Conservation (phyloP, 2,888 invertebrate species). For the Meloe dianella region DNA sequence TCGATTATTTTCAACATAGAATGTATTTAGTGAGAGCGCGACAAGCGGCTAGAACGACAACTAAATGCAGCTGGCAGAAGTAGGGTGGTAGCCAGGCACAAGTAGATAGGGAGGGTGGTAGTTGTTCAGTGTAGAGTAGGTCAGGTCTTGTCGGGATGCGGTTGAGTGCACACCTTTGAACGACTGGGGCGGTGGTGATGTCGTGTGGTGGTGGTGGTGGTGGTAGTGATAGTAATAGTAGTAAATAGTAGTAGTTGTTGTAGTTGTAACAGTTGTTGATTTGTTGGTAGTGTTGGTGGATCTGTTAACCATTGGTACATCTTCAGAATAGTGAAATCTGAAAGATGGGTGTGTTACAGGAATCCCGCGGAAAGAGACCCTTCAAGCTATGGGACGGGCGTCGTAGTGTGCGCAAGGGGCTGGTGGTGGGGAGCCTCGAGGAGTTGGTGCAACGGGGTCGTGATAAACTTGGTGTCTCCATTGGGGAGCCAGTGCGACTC, state of each 20-base stretch:
- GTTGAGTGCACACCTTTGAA: slow-evolving; percentile 40
- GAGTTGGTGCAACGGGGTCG: slow-evolving; percentile 75
- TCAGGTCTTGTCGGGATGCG: slow-evolving; percentile 52
- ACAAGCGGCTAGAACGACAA: slow-evolving; percentile 40
- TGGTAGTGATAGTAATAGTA: not conserved
- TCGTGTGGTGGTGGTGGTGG: slow-evolving; percentile 2
- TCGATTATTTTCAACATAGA: slow-evolving; percentile 19
- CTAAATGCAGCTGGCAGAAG: slow-evolving; percentile 35
- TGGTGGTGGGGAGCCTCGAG: slow-evolving; percentile 90
- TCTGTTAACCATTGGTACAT: not conserved
- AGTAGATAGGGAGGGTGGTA: slow-evolving; percentile 39
- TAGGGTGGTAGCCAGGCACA: slow-evolving; percentile 37
- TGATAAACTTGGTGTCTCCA: slow-evolving; percentile 87
- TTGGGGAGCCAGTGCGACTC: slow-evolving; percentile 85
- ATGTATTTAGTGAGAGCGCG: slow-evolving; percentile 39
- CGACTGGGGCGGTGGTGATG: slow-evolving; percentile 22
- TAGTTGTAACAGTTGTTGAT: not conserved
- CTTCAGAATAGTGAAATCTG: slow-evolving; percentile 10
- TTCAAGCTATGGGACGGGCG: slow-evolving; percentile 97
- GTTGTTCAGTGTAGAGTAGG: slow-evolving; percentile 50
- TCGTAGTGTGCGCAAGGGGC: slow-evolving; percentile 90
- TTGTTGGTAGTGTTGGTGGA: not conserved
- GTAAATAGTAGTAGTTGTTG: not conserved
- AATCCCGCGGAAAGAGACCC: slow-evolving; percentile 95
- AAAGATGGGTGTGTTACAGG: slow-evolving; percentile 66